Percentiles rank a stretch among this genome's conserved stretches.
Conservation (phyloP, 2,888 invertebrate species). For the Hofmannophila pseudospretella region DNA sequence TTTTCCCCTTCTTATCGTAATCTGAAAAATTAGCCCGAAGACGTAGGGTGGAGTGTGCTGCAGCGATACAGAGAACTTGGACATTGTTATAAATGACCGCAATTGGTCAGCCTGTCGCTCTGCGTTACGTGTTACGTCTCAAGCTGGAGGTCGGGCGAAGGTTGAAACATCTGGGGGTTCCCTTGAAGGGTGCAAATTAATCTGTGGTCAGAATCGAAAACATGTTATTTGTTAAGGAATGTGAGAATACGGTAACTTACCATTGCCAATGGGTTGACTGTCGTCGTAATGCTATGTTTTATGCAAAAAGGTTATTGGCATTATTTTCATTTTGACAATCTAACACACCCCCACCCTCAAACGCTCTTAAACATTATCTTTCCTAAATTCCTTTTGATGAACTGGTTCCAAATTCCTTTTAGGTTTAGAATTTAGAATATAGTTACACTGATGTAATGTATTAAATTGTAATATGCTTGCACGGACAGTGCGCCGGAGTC, state of each 20-base stretch:
- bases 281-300: too few species aligned
- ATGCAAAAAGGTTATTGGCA: too few species aligned
- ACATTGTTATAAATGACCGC: slow-evolving; percentile 37
- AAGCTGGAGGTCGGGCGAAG: slow-evolving; percentile 18
- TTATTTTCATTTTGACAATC: too few species aligned
- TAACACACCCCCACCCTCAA: too few species aligned
- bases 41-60: slow-evolving; percentile 15
- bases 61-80: slow-evolving; percentile 32
- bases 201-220: neutral
- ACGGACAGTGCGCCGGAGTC: too few species aligned
- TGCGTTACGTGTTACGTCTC: slow-evolving; percentile 16
- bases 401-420: too few species aligned
- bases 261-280: too few species aligned
- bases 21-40: slow-evolving; percentile 36
- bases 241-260: neutral
- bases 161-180: slow-evolving; percentile 14
- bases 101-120: slow-evolving; percentile 50
- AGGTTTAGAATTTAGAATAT: too few species aligned
- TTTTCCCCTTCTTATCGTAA: slow-evolving; percentile 20
- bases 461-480: too few species aligned
- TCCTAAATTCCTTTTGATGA: too few species aligned
- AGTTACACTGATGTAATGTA: too few species aligned
- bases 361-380: too few species aligned
- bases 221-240: neutral
- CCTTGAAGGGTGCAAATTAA: neutral